Percentiles rank a stretch among this genome's conserved stretches.
Evolutionary conservation across 1,140 invertebrate species (phyloP).

Genomic region (Trichonephila clavipes): DNA sequence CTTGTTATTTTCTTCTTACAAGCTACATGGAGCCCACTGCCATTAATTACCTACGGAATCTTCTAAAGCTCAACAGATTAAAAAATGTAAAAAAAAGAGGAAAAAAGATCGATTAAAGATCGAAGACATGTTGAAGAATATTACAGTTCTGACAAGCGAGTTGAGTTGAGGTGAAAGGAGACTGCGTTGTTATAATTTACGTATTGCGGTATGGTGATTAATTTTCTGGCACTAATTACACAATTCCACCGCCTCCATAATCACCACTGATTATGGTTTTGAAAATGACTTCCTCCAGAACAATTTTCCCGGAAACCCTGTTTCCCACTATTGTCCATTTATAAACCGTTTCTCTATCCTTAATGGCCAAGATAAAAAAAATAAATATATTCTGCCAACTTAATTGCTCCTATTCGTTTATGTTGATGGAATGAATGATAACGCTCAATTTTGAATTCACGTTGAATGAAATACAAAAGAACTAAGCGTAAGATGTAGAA

Average conservation of each 20-base stretch:
- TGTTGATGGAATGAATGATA: neutral
- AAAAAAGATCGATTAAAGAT: neutral
- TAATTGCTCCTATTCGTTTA: conserved; percentile 35
- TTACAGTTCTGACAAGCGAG: neutral
- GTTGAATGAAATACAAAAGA: no score
- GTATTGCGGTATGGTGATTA: conserved; percentile 32
- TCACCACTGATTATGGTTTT: conserved; percentile 65
- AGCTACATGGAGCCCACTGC: neutral
- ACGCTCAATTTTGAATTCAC: no score
- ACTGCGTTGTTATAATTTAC: conserved; percentile 12
- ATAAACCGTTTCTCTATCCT: conserved; percentile 39
- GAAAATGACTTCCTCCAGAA: conserved; percentile 69
- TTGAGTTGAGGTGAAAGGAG: neutral
- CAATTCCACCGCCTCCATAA: conserved; percentile 71
- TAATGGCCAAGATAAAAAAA: conserved; percentile 55
- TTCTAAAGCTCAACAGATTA: neutral
- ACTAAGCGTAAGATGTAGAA: no score
- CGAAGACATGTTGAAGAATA: conserved; percentile 1
- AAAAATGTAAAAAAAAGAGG: neutral
- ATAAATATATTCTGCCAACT: neutral
- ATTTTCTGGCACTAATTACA: conserved; percentile 66
- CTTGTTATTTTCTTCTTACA: conserved; percentile 28
- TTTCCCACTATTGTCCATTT: conserved; percentile 55
- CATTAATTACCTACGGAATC: conserved; percentile 19
- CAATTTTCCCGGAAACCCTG: conserved; percentile 42